These are phyloP conservation scores for Austrofundulus limnaeus DNA, from an alignment of 2,113 vertebrate species.

Conservation along the genomic window DNA sequence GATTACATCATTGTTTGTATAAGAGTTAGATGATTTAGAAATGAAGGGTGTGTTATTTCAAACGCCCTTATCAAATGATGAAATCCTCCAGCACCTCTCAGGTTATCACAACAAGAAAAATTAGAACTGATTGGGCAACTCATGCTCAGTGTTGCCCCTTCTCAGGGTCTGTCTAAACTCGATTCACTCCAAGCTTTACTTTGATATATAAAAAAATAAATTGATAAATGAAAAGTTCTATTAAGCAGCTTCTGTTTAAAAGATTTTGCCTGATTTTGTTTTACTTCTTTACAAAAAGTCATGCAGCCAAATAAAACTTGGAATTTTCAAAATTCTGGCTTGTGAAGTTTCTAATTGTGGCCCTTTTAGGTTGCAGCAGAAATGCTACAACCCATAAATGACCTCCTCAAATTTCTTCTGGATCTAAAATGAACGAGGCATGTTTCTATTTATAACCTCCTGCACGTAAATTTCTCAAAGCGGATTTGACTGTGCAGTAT, in stretches of 20 bases:
- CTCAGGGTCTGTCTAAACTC: neutral
- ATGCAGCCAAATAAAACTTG: slow-evolving; percentile 38
- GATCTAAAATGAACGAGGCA: slow-evolving; percentile 63
- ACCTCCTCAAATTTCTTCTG: slow-evolving; percentile 52
- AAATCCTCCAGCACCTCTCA: slow-evolving; percentile 71
- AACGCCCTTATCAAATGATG: slow-evolving; percentile 44
- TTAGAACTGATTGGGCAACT: slow-evolving; percentile 61
- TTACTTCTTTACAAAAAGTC: slow-evolving; percentile 42
- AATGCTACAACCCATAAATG: slow-evolving; percentile 41
- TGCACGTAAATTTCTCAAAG: slow-evolving; percentile 41
- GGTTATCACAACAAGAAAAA: slow-evolving; percentile 66
- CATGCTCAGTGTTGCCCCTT: neutral
- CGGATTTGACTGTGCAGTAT: slow-evolving; percentile 70
- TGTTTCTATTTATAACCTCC: slow-evolving; percentile 65
- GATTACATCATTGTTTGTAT: neutral
- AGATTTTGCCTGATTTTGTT: slow-evolving; percentile 6
- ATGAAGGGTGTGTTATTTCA: slow-evolving; percentile 8
- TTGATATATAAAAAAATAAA: neutral
- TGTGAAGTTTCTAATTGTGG: slow-evolving; percentile 45
- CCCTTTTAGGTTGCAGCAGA: slow-evolving; percentile 46
- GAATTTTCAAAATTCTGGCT: slow-evolving; percentile 55
- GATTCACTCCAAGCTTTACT: neutral
- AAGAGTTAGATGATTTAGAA: neutral
- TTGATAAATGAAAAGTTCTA: neutral
- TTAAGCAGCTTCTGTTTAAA: neutral